Conservation (phyloP, 2,797 vertebrate species). For the Triplophysa yarkandensis region DNA sequence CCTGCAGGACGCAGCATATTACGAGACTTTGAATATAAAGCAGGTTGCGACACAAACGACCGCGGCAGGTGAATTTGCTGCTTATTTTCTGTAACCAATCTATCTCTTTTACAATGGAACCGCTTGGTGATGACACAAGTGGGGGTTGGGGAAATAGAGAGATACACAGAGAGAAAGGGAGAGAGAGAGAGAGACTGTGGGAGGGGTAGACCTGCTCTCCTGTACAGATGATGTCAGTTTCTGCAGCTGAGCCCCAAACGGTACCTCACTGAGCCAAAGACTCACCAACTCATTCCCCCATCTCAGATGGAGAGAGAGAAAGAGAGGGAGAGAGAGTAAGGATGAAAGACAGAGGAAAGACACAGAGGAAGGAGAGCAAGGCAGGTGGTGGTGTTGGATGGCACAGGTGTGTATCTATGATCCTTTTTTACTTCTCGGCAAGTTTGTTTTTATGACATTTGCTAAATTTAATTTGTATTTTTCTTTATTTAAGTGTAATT, state of each 20-base stretch:
- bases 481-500: not conserved
- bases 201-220: conserved; percentile 81
- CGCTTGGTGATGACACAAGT: conserved; percentile 65
- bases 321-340: conserved; percentile 34
- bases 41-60: conserved; percentile 33
- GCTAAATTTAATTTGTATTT: conserved; percentile 48
- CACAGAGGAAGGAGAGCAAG: conserved; percentile 58
- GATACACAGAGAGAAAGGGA: conserved; percentile 36
- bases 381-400: conserved; percentile 57
- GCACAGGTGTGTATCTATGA: conserved; percentile 74
- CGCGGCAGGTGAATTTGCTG: conserved; percentile 16
- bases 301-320: conserved; percentile 57
- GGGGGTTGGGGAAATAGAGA: conserved; percentile 56
- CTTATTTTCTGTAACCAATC: conserved; percentile 54
- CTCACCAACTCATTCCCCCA: conserved; percentile 66
- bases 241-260: conserved; percentile 80
- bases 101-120: conserved; percentile 54
- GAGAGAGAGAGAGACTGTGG: conserved; percentile 69
- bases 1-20: conserved; percentile 3
- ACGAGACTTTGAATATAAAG: conserved; percentile 28
- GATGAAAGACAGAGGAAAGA: conserved; percentile 40
- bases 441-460: conserved; percentile 46
- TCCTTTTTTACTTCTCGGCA: conserved; percentile 51
- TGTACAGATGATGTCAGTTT: conserved; percentile 85
- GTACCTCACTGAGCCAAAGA: conserved; percentile 70